Percentiles rank a stretch among this genome's conserved stretches.
Evolutionary conservation across 2,113 vertebrate species (phyloP).

Genomic region (Paradoxurus hermaphroditus): DNA sequence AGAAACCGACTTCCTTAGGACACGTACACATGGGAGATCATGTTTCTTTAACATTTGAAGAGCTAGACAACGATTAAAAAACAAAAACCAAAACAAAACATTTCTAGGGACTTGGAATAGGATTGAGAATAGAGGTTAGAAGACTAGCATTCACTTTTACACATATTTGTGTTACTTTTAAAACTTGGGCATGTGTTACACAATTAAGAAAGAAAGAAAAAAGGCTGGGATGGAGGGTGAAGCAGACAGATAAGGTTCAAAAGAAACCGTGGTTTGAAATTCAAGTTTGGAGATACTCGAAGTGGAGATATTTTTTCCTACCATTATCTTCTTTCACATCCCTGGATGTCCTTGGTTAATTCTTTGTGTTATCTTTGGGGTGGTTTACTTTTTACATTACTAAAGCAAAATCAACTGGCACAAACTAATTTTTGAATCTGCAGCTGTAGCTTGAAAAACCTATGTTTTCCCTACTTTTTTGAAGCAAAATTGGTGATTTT

Average conservation of each 20-base stretch:
- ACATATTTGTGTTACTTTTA: not conserved
- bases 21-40: not conserved
- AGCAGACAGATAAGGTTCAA: not conserved
- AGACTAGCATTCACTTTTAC: not conserved
- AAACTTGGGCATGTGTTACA: not conserved
- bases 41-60: conserved; percentile 1
- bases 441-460: conserved; percentile 30
- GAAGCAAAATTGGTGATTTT: conserved; percentile 45
- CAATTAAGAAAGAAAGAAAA: not conserved
- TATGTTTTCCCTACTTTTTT: not conserved
- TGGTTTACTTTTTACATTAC: conserved; percentile 38
- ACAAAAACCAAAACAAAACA: not conserved
- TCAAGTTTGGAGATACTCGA: conserved; percentile 7
- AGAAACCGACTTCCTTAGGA: not conserved
- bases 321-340: conserved; percentile 9
- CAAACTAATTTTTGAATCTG: conserved; percentile 35
- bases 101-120: not conserved
- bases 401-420: conserved; percentile 24
- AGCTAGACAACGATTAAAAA: not conserved
- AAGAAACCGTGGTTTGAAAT: conserved; percentile 6
- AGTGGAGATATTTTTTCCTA: not conserved
- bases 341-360: not conserved
- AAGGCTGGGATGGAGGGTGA: not conserved
- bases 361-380: not conserved
- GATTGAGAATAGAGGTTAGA: not conserved